These are phyloP conservation scores for Oscheius sp. DNA, from an alignment of 2,888 invertebrate species.

Conservation along the genomic window DNA sequence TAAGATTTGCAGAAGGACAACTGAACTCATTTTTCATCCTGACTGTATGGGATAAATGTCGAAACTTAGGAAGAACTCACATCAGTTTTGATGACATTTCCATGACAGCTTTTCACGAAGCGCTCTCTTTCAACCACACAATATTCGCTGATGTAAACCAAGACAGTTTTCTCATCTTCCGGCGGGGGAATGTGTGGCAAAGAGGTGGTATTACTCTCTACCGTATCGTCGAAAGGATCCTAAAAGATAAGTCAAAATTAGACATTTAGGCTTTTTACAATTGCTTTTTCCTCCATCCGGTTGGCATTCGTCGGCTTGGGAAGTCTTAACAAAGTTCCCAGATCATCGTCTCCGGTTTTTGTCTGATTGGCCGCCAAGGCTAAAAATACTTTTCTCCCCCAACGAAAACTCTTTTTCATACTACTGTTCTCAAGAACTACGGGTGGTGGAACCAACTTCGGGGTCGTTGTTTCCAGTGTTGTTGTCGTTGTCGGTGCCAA, in stretches of 20 bases:
- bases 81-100: conserved; percentile 32
- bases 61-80: not conserved
- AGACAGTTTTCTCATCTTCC: conserved; percentile 45
- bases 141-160: conserved; percentile 54
- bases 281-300: not conserved
- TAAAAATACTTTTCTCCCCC: not conserved
- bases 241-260: not conserved
- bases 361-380: not conserved
- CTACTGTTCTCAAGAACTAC: not conserved
- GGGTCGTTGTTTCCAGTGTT: not conserved
- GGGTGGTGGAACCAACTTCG: conserved; percentile 11
- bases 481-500: conserved; percentile 10
- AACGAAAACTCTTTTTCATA: no score
- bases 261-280: not conserved
- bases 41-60: not conserved
- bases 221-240: conserved; percentile 7
- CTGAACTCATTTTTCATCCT: conserved; percentile 31
- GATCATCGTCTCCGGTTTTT: conserved; percentile 9
- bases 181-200: not conserved
- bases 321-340: conserved; percentile 26
- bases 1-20: conserved; percentile 51
- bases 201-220: conserved; percentile 12
- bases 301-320: conserved; percentile 23
- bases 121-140: conserved; percentile 51
- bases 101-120: conserved; percentile 49